Conservation (phyloP, 2,797 vertebrate genomes). For the Aldrovandia affinis region DNA sequence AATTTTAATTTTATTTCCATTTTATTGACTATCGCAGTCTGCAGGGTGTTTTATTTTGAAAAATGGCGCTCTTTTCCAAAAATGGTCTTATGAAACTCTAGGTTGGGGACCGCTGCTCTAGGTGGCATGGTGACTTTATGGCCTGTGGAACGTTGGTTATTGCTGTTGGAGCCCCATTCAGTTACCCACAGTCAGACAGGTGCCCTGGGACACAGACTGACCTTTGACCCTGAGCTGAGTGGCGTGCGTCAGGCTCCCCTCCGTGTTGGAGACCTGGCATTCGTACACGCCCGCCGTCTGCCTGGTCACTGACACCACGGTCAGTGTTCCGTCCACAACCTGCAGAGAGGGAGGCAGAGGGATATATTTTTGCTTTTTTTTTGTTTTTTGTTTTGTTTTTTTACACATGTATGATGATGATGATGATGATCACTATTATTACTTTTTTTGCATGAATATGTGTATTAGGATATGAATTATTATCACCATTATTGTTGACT, state of each 20-base stretch:
- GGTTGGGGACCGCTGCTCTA: too few species aligned
- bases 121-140: background rate
- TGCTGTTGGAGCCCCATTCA: background rate
- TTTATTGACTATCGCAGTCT: too few species aligned
- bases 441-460: too few species aligned
- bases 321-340: conserved; percentile 81
- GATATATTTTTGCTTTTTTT: background rate
- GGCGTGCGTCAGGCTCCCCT: conserved; percentile 79
- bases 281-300: conserved; percentile 80
- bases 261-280: conserved; percentile 85
- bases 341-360: conserved; percentile 28
- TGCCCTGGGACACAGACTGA: conserved; percentile 58
- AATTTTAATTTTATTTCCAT: too few species aligned
- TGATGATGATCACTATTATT: too few species aligned
- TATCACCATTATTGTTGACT: too few species aligned
- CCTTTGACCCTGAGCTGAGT: conserved; percentile 89
- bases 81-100: too few species aligned
- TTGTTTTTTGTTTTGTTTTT: too few species aligned
- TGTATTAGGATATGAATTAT: too few species aligned
- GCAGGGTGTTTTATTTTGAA: too few species aligned
- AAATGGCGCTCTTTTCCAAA: too few species aligned
- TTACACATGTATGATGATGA: too few species aligned
- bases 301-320: conserved; percentile 69
- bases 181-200: background rate
- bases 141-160: background rate